Base-by-base conservation (phyloP, 1,140 invertebrate genomes). In the Wasmannia auropunctata region DNA sequence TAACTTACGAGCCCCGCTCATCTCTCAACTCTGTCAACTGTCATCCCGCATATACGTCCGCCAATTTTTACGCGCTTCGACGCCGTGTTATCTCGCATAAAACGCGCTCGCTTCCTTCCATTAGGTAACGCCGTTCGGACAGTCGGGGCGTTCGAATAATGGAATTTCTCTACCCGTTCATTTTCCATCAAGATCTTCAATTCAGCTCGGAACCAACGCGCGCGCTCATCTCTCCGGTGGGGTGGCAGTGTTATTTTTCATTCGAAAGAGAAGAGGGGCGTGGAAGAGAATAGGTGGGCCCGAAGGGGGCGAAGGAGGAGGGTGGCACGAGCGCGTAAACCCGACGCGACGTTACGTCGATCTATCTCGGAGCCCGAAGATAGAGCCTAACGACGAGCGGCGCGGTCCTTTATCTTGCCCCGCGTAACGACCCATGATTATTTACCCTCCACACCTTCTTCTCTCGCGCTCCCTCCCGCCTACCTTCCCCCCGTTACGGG, bases 331-430 rank as follows among this genome's bases (percentile, higher is more conserved):
- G 84, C 63, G 84, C 63, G 75, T 77, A 79, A 80, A 83, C 79
- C 63, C 65, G 79, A 86, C 46, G 63, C 46, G 84, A 80, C 51
- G 58, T 79, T 86, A 40, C 84, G 75, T 67, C 69, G 54, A 54
- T 86, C 76, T 14, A 40, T 69, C 87, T 75, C 31, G 40, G 56
- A 22, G 54, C 60, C 49, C 56, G 72, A 76, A 77, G 79, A 84
- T 84, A 88, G 79, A 72, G 56, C 62, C 40, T 88, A 88, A 88
- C 85, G 72, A 86, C 79, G 85, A 75, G 49, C 69, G 49, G 58
- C 76, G 56, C 40, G 34, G 65, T 65, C 86, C 58, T 87, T 85
- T 67, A 84, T 84, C 65, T 75, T 49, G 46, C 69, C 86, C 70
- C 37, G 22, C 54, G 54, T 76, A 81, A 86, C 67, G 76, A 67